Evolutionary conservation across 2,888 invertebrate species (phyloP).

Genomic region (Drosophila prostipennis): DNA sequence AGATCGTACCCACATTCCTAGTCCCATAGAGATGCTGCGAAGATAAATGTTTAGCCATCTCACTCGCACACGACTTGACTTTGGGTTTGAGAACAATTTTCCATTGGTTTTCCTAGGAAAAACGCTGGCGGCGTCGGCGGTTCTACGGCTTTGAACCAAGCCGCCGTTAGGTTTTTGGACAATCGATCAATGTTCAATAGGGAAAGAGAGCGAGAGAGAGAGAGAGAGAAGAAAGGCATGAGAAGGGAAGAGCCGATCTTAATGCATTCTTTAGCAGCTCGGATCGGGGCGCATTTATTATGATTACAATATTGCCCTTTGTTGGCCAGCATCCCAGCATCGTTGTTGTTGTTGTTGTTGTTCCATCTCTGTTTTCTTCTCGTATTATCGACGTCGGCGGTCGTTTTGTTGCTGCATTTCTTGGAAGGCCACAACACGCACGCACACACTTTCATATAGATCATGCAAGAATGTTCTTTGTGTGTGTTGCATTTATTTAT

Average conservation of each 20-base stretch:
- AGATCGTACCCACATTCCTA: constrained; percentile 71
- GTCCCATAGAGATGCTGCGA: constrained; percentile 60
- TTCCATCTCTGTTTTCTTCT: constrained; percentile 42
- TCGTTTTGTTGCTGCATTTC: constrained; percentile 74
- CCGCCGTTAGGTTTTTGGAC: constrained; percentile 70
- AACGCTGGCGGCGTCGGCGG: constrained; percentile 43
- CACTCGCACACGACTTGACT: constrained; percentile 68
- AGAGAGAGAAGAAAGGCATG: neutral
- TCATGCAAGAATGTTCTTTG: constrained; percentile 55
- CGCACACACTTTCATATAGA: constrained; percentile 2
- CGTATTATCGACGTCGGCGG: constrained; percentile 66
- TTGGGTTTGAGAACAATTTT: constrained; percentile 72
- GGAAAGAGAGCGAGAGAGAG: neutral
- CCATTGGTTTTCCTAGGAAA: constrained; percentile 45
- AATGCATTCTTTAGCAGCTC: constrained; percentile 61
- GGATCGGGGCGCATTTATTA: constrained; percentile 70
- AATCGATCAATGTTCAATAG: constrained; percentile 73
- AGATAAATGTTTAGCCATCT: constrained; percentile 23
- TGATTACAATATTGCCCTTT: constrained; percentile 79
- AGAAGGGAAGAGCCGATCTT: constrained; percentile 38
- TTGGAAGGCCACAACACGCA: constrained; percentile 75
- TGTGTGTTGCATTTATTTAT: constrained; percentile 46
- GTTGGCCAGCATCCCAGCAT: constrained; percentile 58
- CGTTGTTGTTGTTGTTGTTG: constrained; percentile 14
- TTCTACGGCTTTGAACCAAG: constrained; percentile 70